Evolutionary conservation across 2,113 vertebrate species (phyloP).

Genomic region (Meleagris gallopavo): DNA sequence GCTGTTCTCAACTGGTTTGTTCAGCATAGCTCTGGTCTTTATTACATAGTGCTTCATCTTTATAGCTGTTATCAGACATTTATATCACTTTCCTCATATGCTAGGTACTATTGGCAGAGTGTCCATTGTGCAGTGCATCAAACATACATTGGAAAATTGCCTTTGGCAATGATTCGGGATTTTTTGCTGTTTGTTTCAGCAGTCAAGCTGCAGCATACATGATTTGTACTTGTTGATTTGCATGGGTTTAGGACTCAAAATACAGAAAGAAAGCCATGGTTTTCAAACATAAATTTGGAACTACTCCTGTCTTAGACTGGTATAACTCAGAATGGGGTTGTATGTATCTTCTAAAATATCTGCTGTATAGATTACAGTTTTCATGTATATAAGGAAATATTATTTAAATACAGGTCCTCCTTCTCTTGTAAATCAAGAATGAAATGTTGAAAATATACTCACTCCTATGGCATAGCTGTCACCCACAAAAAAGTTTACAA

Average conservation of each 20-base stretch:
- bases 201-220: neutral
- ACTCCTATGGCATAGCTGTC: neutral
- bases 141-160: constrained; percentile 1
- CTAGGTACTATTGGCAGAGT: neutral
- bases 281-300: neutral
- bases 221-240: neutral
- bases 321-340: neutral
- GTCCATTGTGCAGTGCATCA: neutral
- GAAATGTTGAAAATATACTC: neutral
- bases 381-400: neutral
- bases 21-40: constrained; percentile 11
- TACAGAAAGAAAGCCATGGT: neutral
- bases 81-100: neutral
- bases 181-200: neutral
- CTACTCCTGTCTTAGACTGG: neutral
- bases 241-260: neutral
- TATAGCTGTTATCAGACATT: constrained; percentile 36
- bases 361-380: neutral
- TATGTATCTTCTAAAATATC: neutral
- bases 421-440: neutral
- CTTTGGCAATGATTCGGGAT: neutral
- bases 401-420: neutral
- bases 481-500: neutral
- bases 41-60: constrained; percentile 42
- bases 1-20: constrained; percentile 12